These are phyloP conservation scores for Delia radicum DNA, from an alignment of 1,140 invertebrate species.

Conservation along the genomic window DNA sequence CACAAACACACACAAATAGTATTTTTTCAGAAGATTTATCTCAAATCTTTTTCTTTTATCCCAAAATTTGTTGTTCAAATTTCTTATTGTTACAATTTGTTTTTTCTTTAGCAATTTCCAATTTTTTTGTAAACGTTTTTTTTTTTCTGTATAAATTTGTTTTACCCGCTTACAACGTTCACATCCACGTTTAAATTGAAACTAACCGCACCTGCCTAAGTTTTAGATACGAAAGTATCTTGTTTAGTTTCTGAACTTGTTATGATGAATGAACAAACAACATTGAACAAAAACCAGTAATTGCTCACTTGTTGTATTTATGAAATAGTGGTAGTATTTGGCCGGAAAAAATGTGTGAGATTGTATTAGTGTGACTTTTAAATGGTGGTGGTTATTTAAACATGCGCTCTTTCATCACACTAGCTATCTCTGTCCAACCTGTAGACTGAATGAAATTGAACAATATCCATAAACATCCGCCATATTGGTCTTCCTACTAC, in stretches of 20 bases:
- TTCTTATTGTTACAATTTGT: not conserved
- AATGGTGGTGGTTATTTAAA: not conserved
- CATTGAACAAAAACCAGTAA: constrained; percentile 14
- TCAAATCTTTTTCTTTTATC: no score
- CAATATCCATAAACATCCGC: not conserved
- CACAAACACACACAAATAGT: not conserved
- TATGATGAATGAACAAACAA: not conserved
- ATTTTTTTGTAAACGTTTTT: not conserved
- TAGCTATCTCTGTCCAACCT: not conserved
- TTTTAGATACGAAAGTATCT: constrained; percentile 25
- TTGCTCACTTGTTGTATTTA: constrained; percentile 8
- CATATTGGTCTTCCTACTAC: not conserved
- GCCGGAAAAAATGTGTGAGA: not conserved
- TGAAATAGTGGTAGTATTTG: constrained; percentile 16
- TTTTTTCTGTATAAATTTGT: not conserved
- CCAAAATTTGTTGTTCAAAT: no score
- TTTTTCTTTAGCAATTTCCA: not conserved
- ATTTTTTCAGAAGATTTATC: no score
- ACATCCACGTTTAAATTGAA: constrained; percentile 51
- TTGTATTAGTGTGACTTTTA: not conserved
- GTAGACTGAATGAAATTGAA: not conserved
- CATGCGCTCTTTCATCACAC: not conserved
- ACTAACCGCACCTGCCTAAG: constrained; percentile 48
- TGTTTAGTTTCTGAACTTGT: not conserved
- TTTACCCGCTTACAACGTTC: constrained; percentile 39